These are phyloP conservation scores for Tachysurus vachellii DNA, from an alignment of 2,113 vertebrate genomes.

Conservation along the genomic window DNA sequence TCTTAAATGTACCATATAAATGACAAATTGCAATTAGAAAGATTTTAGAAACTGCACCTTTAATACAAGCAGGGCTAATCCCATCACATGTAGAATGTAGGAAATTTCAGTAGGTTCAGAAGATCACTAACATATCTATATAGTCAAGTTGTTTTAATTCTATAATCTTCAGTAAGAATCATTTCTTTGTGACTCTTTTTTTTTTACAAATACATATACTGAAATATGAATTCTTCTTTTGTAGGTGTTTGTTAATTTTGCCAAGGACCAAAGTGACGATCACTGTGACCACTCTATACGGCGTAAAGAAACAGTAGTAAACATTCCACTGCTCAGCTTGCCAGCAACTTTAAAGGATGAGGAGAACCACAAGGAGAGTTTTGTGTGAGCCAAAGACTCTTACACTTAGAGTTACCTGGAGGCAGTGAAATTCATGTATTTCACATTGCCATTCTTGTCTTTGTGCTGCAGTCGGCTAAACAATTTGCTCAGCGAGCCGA, in stretches of 20 bases:
- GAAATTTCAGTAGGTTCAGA: not conserved
- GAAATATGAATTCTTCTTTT: slow-evolving; percentile 45
- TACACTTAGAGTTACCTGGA: slow-evolving; percentile 45
- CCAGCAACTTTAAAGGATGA: slow-evolving; percentile 64
- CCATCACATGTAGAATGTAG: not conserved
- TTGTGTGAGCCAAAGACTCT: slow-evolving; percentile 76
- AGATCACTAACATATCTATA: not conserved
- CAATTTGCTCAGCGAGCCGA: slow-evolving; percentile 18
- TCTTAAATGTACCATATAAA: not conserved
- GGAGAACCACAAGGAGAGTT: slow-evolving; percentile 82
- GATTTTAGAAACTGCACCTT: not conserved
- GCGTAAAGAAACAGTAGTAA: slow-evolving; percentile 80
- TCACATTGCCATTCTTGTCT: slow-evolving; percentile 37
- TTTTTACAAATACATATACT: not conserved
- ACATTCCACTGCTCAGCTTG: slow-evolving; percentile 75
- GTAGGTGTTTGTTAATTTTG: slow-evolving; percentile 98
- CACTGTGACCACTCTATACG: slow-evolving; percentile 83
- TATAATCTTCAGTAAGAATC: not conserved
- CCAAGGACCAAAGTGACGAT: slow-evolving; percentile 98
- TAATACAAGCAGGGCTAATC: not conserved
- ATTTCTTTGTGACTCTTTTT: not conserved
- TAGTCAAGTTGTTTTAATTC: not conserved
- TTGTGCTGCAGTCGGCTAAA: slow-evolving; percentile 22
- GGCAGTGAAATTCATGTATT: slow-evolving; percentile 50
- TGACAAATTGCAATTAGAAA: not conserved